These are phyloP conservation scores for Melanotaenia nigrans DNA, from an alignment of 2,797 vertebrate genomes.

Conservation along the genomic window DNA sequence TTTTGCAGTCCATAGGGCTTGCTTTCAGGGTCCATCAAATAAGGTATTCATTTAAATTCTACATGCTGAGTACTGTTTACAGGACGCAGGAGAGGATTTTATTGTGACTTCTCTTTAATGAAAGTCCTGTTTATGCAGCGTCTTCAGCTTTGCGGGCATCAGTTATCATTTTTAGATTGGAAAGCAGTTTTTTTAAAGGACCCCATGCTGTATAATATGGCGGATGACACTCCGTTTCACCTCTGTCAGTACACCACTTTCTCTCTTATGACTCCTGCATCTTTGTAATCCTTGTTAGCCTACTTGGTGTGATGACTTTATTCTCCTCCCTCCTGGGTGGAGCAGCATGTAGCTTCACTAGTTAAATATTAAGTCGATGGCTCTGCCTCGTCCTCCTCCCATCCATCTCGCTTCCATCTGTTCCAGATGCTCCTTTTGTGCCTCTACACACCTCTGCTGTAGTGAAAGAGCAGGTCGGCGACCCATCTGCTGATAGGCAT, in stretches of 20 bases:
- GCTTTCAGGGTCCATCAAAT: neutral
- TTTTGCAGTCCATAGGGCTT: neutral
- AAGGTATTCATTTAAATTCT: too few species aligned
- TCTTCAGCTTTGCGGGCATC: neutral
- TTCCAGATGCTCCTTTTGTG: slow-evolving; percentile 68
- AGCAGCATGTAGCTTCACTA: slow-evolving; percentile 53
- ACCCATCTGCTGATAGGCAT: slow-evolving; percentile 75
- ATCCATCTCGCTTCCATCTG: slow-evolving; percentile 67
- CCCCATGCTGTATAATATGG: too few species aligned
- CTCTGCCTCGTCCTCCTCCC: slow-evolving; percentile 58
- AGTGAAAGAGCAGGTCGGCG: slow-evolving; percentile 58
- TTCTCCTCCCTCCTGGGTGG: slow-evolving; percentile 23
- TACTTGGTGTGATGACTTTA: slow-evolving; percentile 40
- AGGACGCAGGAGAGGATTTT: neutral
- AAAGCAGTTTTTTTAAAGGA: neutral
- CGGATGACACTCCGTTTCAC: slow-evolving; percentile 5
- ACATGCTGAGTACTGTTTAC: too few species aligned
- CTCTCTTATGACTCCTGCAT: slow-evolving; percentile 34
- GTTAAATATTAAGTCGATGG: slow-evolving; percentile 79
- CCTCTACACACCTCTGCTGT: slow-evolving; percentile 53
- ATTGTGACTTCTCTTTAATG: neutral
- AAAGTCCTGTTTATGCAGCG: neutral
- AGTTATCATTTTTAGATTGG: neutral
- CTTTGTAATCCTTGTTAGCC: slow-evolving; percentile 48
- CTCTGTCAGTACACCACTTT: slow-evolving; percentile 5